A percentile compares a stretch with the other conserved stretches of the same genome.
phyloP scores from a whole-genome alignment of 2,113 vertebrate species.

The Colius striatus region DNA sequence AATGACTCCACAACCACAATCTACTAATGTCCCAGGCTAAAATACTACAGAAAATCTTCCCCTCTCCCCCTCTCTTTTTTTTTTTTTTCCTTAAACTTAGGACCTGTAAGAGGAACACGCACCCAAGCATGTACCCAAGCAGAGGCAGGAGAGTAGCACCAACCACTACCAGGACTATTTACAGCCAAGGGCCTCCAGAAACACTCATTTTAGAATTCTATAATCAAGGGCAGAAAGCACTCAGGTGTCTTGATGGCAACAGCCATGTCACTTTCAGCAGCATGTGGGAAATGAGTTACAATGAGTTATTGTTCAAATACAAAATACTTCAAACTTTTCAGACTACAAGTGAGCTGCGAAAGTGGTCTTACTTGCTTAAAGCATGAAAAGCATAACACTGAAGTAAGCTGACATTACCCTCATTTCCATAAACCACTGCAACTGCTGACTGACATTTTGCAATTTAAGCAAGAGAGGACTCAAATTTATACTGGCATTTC shows the following conservation, averaged over 20 bases:
- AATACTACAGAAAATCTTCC: neutral
- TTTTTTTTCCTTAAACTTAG: neutral
- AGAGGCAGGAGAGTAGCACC: neutral
- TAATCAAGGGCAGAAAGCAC: neutral
- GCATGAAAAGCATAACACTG: constrained; percentile 30
- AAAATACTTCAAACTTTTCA: constrained; percentile 21
- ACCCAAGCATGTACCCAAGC: accelerated
- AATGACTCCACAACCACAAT: neutral
- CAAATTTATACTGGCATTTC: constrained; percentile 52
- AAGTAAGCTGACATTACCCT: constrained; percentile 51
- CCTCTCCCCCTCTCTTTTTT: too few species aligned
- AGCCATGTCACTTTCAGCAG: neutral
- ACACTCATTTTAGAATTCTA: neutral
- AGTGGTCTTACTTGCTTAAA: constrained; percentile 22
- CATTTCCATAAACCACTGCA: constrained; percentile 48
- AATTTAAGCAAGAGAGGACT: constrained; percentile 35
- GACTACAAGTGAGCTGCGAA: neutral
- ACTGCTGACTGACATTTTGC: constrained; percentile 37
- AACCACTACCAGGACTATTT: neutral
- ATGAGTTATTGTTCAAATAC: neutral
- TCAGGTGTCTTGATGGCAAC: neutral
- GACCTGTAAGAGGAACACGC: neutral
- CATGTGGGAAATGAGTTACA: neutral
- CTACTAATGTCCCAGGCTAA: neutral
- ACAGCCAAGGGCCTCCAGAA: neutral